A percentile compares a stretch with the other conserved stretches of the same genome.
Evolutionary conservation across 1,140 invertebrate genomes (phyloP).

Genomic region (Caerostris darwini): DNA sequence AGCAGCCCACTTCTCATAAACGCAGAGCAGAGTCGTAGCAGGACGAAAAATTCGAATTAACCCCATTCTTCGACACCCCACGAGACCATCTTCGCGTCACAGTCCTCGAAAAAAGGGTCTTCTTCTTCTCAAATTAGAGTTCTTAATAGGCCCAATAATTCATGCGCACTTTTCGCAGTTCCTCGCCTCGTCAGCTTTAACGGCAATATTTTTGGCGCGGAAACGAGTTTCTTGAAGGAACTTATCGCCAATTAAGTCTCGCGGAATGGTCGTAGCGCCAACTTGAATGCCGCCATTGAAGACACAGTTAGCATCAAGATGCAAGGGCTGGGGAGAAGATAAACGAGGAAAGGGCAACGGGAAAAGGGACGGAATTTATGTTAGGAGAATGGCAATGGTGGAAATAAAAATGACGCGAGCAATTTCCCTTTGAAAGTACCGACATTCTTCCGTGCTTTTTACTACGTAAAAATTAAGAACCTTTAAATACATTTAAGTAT

Average conservation of each 20-base stretch:
- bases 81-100: constrained; percentile 39
- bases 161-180: constrained; percentile 37
- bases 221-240: constrained; percentile 13
- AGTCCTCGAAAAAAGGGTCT: background rate
- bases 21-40: background rate
- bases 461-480: background rate
- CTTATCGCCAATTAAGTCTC: constrained; percentile 42
- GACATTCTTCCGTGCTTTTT: background rate
- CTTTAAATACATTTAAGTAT: too few relatives aligned
- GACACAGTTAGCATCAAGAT: constrained; percentile 24
- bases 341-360: background rate
- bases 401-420: constrained; percentile 24
- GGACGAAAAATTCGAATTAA: constrained; percentile 51
- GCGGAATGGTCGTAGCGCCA: constrained; percentile 7
- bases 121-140: constrained; percentile 55
- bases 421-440: constrained; percentile 6
- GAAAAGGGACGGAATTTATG: constrained; percentile 4
- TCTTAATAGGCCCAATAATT: constrained; percentile 63
- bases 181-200: background rate
- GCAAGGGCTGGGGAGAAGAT: background rate
- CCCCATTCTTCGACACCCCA: constrained; percentile 5
- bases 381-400: constrained; percentile 3
- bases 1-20: background rate
- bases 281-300: constrained; percentile 30
- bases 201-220: constrained; percentile 28